Percentiles rank a stretch among this genome's conserved stretches.
Evolutionary conservation across 1,140 invertebrate genomes (phyloP).

Genomic region (Drosophila kurseongensis): DNA sequence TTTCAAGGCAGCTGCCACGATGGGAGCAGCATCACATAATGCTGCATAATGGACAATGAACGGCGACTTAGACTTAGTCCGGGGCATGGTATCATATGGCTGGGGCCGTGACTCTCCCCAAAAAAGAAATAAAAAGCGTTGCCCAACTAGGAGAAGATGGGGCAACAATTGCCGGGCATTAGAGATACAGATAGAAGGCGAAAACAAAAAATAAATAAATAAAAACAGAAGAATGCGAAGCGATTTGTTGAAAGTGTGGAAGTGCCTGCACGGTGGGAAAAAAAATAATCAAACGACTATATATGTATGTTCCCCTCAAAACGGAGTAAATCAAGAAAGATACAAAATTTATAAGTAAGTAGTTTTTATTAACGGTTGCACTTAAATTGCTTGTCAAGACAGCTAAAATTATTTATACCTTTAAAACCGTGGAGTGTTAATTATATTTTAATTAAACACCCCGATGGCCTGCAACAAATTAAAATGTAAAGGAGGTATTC

Average conservation of each 20-base stretch:
- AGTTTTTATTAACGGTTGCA: too few species aligned
- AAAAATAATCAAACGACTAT: background rate
- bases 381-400: too few species aligned
- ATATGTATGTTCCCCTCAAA: background rate
- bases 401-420: too few species aligned
- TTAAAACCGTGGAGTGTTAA: too few species aligned
- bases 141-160: constrained; percentile 76
- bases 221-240: constrained; percentile 65
- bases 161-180: constrained; percentile 78
- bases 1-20: constrained; percentile 64
- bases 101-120: constrained; percentile 62
- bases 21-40: constrained; percentile 67
- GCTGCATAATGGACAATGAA: constrained; percentile 76
- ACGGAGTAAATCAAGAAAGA: too few species aligned
- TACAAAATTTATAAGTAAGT: too few species aligned
- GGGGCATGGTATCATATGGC: background rate
- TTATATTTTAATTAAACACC: too few species aligned
- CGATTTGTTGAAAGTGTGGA: constrained; percentile 74
- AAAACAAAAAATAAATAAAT: constrained; percentile 40
- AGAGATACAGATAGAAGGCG: constrained; percentile 70
- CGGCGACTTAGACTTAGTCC: constrained; percentile 2
- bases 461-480: too few species aligned
- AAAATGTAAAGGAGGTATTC: too few species aligned
- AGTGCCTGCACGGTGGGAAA: constrained; percentile 49
- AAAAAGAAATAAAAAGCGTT: constrained; percentile 71